A percentile compares a stretch with the other conserved stretches of the same genome.
These are phyloP conservation scores for Autographa gamma DNA, from an alignment of 2,888 invertebrate species.

Conservation along the genomic window DNA sequence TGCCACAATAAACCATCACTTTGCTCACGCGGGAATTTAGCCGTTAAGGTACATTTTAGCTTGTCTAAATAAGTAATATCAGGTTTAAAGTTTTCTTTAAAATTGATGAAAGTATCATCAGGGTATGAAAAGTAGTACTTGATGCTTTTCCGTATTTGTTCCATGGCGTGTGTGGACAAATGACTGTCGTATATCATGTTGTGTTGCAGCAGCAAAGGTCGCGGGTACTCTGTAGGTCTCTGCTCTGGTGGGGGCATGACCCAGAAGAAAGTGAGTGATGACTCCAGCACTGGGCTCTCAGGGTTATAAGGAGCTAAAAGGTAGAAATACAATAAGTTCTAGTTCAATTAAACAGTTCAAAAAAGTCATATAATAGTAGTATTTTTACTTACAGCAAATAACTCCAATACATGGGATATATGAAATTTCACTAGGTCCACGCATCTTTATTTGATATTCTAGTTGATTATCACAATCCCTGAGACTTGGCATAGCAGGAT, in stretches of 20 bases:
- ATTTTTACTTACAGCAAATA: conserved; percentile 94
- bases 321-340: too few species aligned
- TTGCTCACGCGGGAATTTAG: conserved; percentile 95
- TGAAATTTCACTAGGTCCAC: conserved; percentile 96
- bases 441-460: conserved; percentile 98
- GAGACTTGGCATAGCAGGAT: conserved; percentile 95
- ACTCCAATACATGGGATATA: conserved; percentile 98
- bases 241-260: conserved; percentile 98
- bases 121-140: conserved; percentile 93
- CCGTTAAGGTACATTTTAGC: conserved; percentile 93
- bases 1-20: conserved; percentile 94
- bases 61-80: conserved; percentile 95
- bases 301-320: conserved; percentile 94
- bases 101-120: conserved; percentile 83
- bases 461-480: conserved; percentile 97
- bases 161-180: conserved; percentile 94
- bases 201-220: conserved; percentile 97
- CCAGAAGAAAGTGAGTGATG: conserved; percentile 96
- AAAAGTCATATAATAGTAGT: neutral
- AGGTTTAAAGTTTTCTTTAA: conserved; percentile 90
- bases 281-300: conserved; percentile 94
- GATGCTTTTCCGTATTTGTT: conserved; percentile 95
- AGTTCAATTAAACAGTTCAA: too few species aligned
- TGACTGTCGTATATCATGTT: conserved; percentile 94
- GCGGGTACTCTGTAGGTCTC: conserved; percentile 96